These are phyloP conservation scores for Torymus auratus DNA, from an alignment of 2,888 invertebrate genomes.

Conservation along the genomic window DNA sequence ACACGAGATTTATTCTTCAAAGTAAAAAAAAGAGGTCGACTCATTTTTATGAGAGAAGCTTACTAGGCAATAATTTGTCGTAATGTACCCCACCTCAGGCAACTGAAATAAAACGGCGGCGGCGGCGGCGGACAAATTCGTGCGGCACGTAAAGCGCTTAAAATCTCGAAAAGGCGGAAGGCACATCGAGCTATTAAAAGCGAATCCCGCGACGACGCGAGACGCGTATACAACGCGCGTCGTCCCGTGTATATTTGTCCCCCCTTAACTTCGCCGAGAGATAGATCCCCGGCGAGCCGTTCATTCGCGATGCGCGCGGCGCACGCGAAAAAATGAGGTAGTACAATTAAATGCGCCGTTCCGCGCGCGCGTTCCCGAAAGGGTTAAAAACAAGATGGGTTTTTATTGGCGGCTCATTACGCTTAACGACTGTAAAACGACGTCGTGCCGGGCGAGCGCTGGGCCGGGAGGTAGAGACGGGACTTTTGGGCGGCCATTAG, in stretches of 20 bases:
- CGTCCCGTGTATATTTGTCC: background rate
- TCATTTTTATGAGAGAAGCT: no score
- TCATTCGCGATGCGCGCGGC: constrained; percentile 43
- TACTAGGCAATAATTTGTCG: no score
- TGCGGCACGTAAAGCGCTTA: constrained; percentile 9
- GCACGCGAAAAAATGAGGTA: constrained; percentile 63
- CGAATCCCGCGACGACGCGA: constrained; percentile 8
- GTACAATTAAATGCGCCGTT: constrained; percentile 72
- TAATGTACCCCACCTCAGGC: background rate
- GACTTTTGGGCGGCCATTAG: constrained; percentile 55
- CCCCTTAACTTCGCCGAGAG: background rate
- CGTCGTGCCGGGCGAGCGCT: constrained; percentile 56
- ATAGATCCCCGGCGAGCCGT: constrained; percentile 54
- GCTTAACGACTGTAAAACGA: constrained; percentile 76
- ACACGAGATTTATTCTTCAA: no score
- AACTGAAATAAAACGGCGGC: no score
- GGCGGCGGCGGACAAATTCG: background rate
- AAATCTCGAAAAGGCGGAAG: constrained; percentile 11
- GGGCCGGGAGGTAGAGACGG: background rate
- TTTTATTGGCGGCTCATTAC: constrained; percentile 75
- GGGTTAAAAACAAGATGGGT: constrained; percentile 76
- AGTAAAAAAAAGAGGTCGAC: no score
- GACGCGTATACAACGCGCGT: constrained; percentile 8
- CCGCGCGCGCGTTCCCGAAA: constrained; percentile 62
- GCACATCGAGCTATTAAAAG: constrained; percentile 22